Conservation (phyloP, 2,113 vertebrate species). For the Heliornis fulica region DNA sequence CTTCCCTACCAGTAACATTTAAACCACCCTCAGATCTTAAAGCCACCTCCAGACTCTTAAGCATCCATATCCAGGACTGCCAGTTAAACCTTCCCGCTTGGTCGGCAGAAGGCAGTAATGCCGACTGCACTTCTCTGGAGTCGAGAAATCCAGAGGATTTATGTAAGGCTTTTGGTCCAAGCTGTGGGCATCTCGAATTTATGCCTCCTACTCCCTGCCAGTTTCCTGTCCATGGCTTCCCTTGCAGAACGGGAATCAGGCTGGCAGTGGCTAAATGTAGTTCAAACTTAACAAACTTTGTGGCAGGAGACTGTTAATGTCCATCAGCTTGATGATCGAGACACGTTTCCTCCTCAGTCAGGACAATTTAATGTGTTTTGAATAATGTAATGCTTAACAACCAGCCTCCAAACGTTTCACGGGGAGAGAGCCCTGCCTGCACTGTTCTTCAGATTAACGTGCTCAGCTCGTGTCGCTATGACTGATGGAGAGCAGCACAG, state of each 20-base stretch:
- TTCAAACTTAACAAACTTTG: neutral
- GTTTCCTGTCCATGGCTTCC: neutral
- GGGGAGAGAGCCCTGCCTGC: neutral
- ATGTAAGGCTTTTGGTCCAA: neutral
- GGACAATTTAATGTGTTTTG: conserved; percentile 9
- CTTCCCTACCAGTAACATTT: neutral
- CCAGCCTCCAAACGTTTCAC: neutral
- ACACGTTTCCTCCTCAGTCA: neutral
- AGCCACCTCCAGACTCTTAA: conserved; percentile 4
- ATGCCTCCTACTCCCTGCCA: conserved; percentile 7
- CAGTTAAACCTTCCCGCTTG: neutral
- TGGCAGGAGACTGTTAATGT: neutral
- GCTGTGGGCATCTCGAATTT: neutral
- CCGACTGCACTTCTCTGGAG: neutral
- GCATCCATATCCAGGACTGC: neutral
- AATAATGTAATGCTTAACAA: neutral
- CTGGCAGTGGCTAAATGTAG: conserved; percentile 5
- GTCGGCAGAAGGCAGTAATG: neutral
- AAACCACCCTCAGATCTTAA: neutral
- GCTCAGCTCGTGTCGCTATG: neutral
- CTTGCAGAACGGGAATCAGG: neutral
- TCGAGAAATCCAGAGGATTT: conserved; percentile 36
- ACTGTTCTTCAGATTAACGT: neutral
- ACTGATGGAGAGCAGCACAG: neutral
- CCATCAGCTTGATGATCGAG: neutral